These are phyloP conservation scores for Ennomos quercinarius DNA, from an alignment of 2,888 invertebrate species.

Conservation along the genomic window DNA sequence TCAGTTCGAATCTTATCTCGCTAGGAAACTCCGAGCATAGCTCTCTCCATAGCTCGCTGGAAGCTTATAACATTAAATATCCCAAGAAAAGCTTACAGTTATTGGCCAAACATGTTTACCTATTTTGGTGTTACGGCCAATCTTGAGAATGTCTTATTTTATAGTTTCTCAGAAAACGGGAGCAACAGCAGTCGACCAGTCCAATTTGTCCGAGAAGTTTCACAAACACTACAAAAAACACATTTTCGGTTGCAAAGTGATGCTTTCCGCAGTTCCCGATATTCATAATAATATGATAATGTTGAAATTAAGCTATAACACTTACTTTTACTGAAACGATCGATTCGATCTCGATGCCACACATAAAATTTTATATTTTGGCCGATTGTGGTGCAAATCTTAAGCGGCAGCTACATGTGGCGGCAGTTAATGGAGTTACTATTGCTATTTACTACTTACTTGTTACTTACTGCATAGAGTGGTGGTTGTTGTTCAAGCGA, in stretches of 20 bases:
- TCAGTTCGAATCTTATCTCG: too few species aligned
- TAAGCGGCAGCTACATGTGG: constrained; percentile 17
- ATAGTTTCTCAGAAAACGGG: constrained; percentile 11
- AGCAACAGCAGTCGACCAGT: constrained; percentile 9
- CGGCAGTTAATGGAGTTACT: too few species aligned
- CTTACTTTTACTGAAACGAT: constrained; percentile 69
- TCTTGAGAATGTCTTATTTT: too few species aligned
- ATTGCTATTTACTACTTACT: too few species aligned
- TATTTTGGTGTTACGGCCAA: too few species aligned
- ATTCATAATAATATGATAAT: constrained; percentile 66
- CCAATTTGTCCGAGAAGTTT: constrained; percentile 17
- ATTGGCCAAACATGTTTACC: too few species aligned
- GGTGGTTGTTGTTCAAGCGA: too few species aligned
- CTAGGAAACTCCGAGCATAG: too few species aligned
- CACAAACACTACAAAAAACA: constrained; percentile 14
- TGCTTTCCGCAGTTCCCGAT: constrained; percentile 19
- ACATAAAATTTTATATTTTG: constrained; percentile 83
- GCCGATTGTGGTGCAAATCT: constrained; percentile 39
- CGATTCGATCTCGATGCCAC: constrained; percentile 64
- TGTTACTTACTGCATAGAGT: too few species aligned
- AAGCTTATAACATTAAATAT: too few species aligned
- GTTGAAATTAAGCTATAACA: constrained; percentile 82
- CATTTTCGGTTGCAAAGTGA: constrained; percentile 24
- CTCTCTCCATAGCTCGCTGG: too few species aligned
- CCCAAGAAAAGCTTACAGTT: too few species aligned